phyloP scores from a whole-genome alignment of 2,113 vertebrate genomes.

The Lates calcarifer region DNA sequence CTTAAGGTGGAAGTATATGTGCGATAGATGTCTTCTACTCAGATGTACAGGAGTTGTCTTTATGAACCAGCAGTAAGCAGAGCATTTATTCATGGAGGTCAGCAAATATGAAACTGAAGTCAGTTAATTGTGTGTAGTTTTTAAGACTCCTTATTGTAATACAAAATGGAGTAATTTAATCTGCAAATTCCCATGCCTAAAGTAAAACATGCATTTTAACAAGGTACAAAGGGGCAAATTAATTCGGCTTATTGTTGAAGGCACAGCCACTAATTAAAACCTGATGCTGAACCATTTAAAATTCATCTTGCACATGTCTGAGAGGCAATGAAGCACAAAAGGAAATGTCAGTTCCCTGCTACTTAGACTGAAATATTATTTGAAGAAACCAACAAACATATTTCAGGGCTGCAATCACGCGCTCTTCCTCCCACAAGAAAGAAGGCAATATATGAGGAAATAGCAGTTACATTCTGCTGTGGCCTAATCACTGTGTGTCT shows the following conservation, averaged over 20 bases:
- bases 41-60: background rate
- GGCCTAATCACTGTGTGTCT: background rate
- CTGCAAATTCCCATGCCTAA: background rate
- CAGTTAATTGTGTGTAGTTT: background rate
- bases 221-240: background rate
- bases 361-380: constrained; percentile 13
- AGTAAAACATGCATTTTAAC: background rate
- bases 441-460: background rate
- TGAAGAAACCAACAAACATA: constrained; percentile 2
- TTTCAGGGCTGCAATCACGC: background rate
- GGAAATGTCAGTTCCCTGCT: background rate
- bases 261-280: constrained; percentile 14
- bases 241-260: constrained; percentile 7
- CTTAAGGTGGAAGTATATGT: constrained; percentile 34
- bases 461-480: background rate
- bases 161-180: background rate
- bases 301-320: constrained; percentile 23
- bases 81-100: background rate
- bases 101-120: background rate
- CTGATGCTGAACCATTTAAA: constrained; percentile 7
- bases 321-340: constrained; percentile 2
- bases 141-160: background rate
- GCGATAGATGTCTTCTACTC: background rate
- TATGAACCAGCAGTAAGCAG: background rate
- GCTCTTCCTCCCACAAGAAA: background rate